Evolutionary conservation across 1,140 invertebrate genomes (phyloP).

Genomic region (Lepidostoma basale): DNA sequence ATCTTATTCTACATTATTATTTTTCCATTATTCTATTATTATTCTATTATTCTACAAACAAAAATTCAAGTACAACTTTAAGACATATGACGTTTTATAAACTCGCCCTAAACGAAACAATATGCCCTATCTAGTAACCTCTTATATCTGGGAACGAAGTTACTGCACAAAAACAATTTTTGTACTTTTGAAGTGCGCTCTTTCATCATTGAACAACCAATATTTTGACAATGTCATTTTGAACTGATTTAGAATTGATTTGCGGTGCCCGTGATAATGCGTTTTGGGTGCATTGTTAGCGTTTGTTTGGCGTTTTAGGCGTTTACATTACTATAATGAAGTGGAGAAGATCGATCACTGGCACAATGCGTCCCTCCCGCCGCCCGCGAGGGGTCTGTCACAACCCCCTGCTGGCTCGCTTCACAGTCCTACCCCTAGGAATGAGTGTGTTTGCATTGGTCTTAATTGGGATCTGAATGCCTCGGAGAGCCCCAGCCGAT

Average conservation of each 20-base stretch:
- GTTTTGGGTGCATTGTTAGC: constrained; percentile 22
- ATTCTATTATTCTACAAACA: too few relatives aligned
- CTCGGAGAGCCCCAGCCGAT: too few relatives aligned
- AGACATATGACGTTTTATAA: too few relatives aligned
- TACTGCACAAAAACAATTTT: neutral
- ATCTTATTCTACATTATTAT: too few relatives aligned
- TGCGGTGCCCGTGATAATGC: constrained; percentile 25
- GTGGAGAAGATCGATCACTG: constrained; percentile 40
- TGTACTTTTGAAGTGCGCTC: constrained; percentile 8
- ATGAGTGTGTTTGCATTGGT: constrained; percentile 33
- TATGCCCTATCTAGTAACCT: too few relatives aligned
- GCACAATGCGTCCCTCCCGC: constrained; percentile 12
- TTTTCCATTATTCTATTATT: too few relatives aligned
- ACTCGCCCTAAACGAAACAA: too few relatives aligned
- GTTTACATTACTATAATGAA: constrained; percentile 39
- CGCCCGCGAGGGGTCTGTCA: too few relatives aligned
- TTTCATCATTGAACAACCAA: constrained; percentile 28
- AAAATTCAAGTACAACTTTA: too few relatives aligned
- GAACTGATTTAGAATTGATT: constrained; percentile 1
- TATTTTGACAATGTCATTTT: constrained; percentile 45
- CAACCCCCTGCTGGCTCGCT: constrained; percentile 7
- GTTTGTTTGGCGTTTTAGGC: constrained; percentile 22
- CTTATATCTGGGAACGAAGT: too few relatives aligned
- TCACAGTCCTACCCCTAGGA: neutral
- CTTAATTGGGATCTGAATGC: constrained; percentile 34